A percentile compares a stretch with the other conserved stretches of the same genome.
These are phyloP conservation scores for Holacanthella duospinosa DNA, from an alignment of 2,888 invertebrate species.

Conservation along the genomic window DNA sequence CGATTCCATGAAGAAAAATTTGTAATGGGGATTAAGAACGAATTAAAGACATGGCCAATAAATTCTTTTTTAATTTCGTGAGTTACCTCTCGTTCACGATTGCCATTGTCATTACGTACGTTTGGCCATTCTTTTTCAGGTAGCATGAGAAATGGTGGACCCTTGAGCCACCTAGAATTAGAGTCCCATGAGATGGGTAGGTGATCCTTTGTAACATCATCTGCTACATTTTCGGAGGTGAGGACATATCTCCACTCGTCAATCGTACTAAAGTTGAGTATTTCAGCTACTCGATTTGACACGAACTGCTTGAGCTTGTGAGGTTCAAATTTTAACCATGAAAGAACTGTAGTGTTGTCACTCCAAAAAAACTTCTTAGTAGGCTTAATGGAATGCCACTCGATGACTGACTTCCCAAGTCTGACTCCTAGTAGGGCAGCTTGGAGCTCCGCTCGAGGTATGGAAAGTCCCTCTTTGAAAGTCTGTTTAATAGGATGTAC, in stretches of 20 bases:
- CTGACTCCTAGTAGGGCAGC: slow-evolving; percentile 18
- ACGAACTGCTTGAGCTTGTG: slow-evolving; percentile 21
- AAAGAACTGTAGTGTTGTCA: slow-evolving; percentile 21
- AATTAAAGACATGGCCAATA: too few species aligned
- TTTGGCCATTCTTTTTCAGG: slow-evolving; percentile 14
- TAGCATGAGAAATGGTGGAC: slow-evolving; percentile 22
- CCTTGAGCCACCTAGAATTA: slow-evolving; percentile 22
- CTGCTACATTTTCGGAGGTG: slow-evolving; percentile 22
- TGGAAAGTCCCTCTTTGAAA: too few species aligned
- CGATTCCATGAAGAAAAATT: background rate
- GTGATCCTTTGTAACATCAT: slow-evolving; percentile 21
- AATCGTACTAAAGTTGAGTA: slow-evolving; percentile 14
- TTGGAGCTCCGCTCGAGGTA: slow-evolving; percentile 24
- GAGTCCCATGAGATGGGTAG: background rate
- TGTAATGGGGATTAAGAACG: too few species aligned
- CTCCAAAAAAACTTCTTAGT: slow-evolving; percentile 15
- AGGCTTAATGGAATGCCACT: slow-evolving; percentile 10
- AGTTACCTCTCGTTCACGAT: too few species aligned
- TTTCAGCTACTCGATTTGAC: slow-evolving; percentile 25
- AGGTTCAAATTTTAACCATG: slow-evolving; percentile 21
- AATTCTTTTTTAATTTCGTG: background rate
- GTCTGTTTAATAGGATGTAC: slow-evolving; percentile 17
- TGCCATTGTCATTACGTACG: background rate
- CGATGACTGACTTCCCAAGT: slow-evolving; percentile 2
- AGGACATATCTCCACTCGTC: slow-evolving; percentile 24